A percentile compares a stretch with the other conserved stretches of the same genome.
Evolutionary conservation across 2,113 vertebrate genomes (phyloP).

Genomic region (Chlorodrepanis virens): DNA sequence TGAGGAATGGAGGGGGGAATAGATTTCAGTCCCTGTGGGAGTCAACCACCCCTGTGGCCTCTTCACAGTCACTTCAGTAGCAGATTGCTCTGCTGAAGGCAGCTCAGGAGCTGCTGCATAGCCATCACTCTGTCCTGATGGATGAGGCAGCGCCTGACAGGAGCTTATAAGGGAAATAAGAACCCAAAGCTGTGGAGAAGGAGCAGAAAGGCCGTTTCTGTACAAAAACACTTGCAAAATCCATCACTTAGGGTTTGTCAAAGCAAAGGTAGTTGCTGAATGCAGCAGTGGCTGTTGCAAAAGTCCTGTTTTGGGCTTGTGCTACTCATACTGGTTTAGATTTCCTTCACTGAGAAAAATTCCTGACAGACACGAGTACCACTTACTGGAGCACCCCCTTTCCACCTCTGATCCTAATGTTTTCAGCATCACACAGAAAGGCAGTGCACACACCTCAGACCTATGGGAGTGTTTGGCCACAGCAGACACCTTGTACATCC

Average conservation of each 20-base stretch:
- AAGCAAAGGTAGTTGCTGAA: neutral
- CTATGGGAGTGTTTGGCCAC: accelerated
- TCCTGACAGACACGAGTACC: accelerated
- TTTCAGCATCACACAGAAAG: neutral
- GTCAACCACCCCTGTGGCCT: neutral
- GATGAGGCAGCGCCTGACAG: neutral
- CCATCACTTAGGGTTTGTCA: neutral
- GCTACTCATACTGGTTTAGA: neutral
- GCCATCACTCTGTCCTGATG: neutral
- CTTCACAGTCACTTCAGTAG: neutral
- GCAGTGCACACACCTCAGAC: neutral
- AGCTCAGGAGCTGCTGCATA: neutral
- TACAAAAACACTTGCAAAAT: neutral
- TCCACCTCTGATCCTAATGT: too few relatives aligned
- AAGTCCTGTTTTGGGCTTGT: neutral
- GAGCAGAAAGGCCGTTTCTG: neutral
- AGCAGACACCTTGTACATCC: neutral
- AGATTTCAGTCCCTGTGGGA: neutral
- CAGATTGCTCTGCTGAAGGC: neutral
- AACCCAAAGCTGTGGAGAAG: neutral
- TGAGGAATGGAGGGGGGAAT: neutral
- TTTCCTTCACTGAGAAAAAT: neutral
- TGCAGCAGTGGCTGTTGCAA: neutral
- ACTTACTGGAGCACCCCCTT: neutral
- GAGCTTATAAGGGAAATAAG: neutral